These are phyloP conservation scores for Amphiprion percula DNA, from an alignment of 2,113 vertebrate species.

Conservation along the genomic window DNA sequence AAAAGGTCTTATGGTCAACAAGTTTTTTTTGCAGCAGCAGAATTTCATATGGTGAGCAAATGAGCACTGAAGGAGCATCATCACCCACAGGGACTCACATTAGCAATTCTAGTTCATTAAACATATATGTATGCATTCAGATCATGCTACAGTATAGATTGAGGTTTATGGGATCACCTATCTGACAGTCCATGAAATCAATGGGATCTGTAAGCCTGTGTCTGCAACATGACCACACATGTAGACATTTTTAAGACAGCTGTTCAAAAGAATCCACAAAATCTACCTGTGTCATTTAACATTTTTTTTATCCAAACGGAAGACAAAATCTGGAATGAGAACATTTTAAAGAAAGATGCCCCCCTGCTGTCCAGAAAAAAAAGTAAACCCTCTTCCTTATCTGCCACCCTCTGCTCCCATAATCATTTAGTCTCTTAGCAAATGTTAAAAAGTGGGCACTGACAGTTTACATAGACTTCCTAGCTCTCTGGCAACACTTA, in stretches of 20 bases:
- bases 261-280: background rate
- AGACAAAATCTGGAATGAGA: background rate
- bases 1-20: no score
- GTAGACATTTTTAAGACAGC: background rate
- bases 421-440: conserved; percentile 11
- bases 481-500: background rate
- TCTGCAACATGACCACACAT: no score
- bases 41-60: background rate
- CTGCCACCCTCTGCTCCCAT: background rate
- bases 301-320: background rate
- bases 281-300: background rate
- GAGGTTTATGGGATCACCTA: background rate
- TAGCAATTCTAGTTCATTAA: background rate
- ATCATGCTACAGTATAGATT: background rate
- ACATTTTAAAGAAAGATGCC: no score
- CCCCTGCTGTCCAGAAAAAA: background rate
- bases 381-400: background rate
- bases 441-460: conserved; percentile 13
- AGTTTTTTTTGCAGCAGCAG: background rate
- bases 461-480: conserved; percentile 2
- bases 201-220: background rate
- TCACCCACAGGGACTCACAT: no score
- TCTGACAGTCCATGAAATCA: background rate
- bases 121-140: background rate
- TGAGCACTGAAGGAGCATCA: conserved; percentile 6